Percentiles rank a stretch among this genome's conserved stretches.
Conservation (phyloP, 2,888 invertebrate species). For the Caenorhabditis angaria region DNA sequence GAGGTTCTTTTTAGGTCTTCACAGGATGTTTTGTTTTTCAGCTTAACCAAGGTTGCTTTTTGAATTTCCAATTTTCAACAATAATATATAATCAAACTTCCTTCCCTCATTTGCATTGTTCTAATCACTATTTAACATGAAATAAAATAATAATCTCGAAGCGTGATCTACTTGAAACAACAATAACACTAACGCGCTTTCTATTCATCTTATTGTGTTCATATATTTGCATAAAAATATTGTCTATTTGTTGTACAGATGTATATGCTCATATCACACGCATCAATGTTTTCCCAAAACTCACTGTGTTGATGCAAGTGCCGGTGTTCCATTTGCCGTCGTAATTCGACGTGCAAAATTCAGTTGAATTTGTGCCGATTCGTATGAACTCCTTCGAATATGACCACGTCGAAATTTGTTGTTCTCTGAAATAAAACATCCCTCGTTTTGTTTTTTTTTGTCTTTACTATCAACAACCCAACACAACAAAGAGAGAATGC, state of each 20-base stretch:
- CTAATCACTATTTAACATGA: background rate
- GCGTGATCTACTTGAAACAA: slow-evolving; percentile 4
- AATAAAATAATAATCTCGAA: background rate
- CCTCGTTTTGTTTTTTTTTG: background rate
- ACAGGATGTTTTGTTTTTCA: too few species aligned
- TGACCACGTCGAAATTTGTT: slow-evolving; percentile 56
- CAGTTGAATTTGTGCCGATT: slow-evolving; percentile 58
- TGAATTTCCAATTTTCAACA: too few species aligned
- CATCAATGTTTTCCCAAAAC: too few species aligned
- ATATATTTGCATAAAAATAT: background rate
- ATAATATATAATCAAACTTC: too few species aligned
- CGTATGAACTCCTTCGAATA: slow-evolving; percentile 61
- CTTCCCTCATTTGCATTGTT: too few species aligned
- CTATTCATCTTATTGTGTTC: background rate
- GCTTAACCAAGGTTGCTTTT: too few species aligned
- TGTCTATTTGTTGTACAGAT: background rate
- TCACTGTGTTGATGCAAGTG: slow-evolving; percentile 44
- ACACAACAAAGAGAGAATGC: background rate
- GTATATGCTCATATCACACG: too few species aligned
- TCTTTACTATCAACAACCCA: background rate
- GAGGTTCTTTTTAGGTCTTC: too few species aligned
- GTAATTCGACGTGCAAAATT: slow-evolving; percentile 49
- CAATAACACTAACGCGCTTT: background rate
- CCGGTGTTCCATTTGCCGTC: slow-evolving; percentile 41
- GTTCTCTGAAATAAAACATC: slow-evolving; percentile 27